These are phyloP conservation scores for Pseudorhombus dupliciocellatus DNA, from an alignment of 2,113 vertebrate genomes.

Conservation along the genomic window DNA sequence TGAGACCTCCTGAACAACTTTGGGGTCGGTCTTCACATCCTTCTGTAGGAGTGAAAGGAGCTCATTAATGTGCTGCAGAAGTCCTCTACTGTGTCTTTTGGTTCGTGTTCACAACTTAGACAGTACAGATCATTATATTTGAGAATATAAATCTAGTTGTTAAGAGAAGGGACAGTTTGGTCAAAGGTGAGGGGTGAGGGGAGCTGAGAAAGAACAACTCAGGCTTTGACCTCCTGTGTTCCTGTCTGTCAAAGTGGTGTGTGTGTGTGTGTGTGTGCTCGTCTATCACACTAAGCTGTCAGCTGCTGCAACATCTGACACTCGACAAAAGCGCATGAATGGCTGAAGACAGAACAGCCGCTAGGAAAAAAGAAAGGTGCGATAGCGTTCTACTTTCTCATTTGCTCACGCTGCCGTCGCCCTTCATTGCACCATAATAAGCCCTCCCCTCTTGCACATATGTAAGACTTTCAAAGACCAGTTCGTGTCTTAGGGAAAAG, in stretches of 20 bases:
- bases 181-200: conserved; percentile 22
- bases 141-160: too few species aligned
- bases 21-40: conserved; percentile 82
- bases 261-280: conserved; percentile 4
- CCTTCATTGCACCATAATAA: neutral
- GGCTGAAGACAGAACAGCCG: conserved; percentile 35
- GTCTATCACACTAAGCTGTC: conserved; percentile 42
- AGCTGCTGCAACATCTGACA: conserved; percentile 46
- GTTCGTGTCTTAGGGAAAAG: neutral
- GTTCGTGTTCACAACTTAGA: neutral
- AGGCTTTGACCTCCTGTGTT: conserved; percentile 30
- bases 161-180: conserved; percentile 1
- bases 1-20: conserved; percentile 83
- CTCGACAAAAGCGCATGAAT: conserved; percentile 50
- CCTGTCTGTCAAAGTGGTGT: conserved; percentile 27
- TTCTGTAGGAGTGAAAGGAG: conserved; percentile 74
- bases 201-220: conserved; percentile 38
- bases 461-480: conserved; percentile 4
- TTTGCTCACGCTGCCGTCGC: neutral
- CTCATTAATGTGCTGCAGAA: neutral
- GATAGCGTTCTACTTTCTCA: neutral
- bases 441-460: neutral
- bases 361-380: conserved; percentile 19
- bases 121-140: neutral
- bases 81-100: neutral